Percentiles rank a stretch among this genome's conserved stretches.
Conservation (phyloP, 2,113 vertebrate genomes). For the Pyrgilauda ruficollis region DNA sequence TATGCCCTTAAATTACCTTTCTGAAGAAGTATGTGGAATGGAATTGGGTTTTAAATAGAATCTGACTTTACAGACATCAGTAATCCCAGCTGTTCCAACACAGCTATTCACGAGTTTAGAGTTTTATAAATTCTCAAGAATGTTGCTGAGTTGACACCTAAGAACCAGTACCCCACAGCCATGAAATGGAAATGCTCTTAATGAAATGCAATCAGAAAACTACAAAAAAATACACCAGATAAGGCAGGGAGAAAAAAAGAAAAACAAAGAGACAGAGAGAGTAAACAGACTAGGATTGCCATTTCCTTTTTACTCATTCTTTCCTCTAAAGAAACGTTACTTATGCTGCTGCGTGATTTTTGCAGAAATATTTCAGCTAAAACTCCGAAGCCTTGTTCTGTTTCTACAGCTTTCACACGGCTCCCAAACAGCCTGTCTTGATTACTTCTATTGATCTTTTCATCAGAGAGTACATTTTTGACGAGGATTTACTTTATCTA, state of each 20-base stretch:
- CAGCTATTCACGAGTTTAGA: neutral
- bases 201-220: neutral
- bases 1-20: neutral
- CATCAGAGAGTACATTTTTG: neutral
- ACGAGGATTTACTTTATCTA: slow-evolving; percentile 1
- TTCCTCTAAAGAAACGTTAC: neutral
- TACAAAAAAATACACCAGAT: neutral
- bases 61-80: neutral
- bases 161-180: neutral
- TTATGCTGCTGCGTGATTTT: neutral
- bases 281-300: neutral
- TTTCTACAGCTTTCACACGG: neutral
- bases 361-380: neutral
- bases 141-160: neutral
- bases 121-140: neutral
- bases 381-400: neutral
- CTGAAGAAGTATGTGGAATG: neutral
- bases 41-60: neutral
- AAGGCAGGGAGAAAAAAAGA: neutral
- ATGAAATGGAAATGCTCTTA: neutral
- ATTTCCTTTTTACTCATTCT: neutral
- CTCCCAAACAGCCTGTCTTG: neutral
- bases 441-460: neutral
- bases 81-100: neutral
- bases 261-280: neutral